Evolutionary conservation across 2,797 vertebrate genomes (phyloP).

Genomic region (Fistularia tabacaria): DNA sequence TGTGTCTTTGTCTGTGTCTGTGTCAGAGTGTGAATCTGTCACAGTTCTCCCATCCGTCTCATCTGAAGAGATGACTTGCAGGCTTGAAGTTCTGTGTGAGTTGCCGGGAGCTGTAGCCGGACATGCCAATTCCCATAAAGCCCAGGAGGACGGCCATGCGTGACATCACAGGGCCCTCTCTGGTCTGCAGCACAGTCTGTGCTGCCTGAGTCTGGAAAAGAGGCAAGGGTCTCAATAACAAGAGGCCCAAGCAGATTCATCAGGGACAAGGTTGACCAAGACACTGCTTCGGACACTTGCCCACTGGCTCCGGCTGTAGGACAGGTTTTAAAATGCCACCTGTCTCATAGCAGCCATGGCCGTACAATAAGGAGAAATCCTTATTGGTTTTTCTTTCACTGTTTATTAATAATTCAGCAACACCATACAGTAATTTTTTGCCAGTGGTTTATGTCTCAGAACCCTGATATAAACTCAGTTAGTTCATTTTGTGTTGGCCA

Average conservation of each 20-base stretch:
- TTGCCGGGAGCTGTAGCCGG: slow-evolving; percentile 74
- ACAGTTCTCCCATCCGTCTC: slow-evolving; percentile 23
- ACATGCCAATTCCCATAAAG: slow-evolving; percentile 72
- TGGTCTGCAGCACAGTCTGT: slow-evolving; percentile 57
- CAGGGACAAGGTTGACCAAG: slow-evolving; percentile 1
- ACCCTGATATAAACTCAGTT: slow-evolving; percentile 1
- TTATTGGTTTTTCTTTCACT: slow-evolving; percentile 19
- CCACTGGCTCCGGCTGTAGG: slow-evolving; percentile 6
- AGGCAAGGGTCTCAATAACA: slow-evolving; percentile 3
- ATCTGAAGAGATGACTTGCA: slow-evolving; percentile 63
- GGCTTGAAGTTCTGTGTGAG: slow-evolving; percentile 74
- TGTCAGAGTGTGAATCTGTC: too few relatives aligned
- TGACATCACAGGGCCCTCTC: slow-evolving; percentile 43
- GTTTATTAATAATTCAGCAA: background rate
- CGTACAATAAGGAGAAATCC: slow-evolving; percentile 38
- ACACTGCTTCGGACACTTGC: background rate
- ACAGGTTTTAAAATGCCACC: slow-evolving; percentile 30
- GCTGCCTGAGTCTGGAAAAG: slow-evolving; percentile 75
- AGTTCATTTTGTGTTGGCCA: slow-evolving; percentile 2
- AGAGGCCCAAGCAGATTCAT: background rate
- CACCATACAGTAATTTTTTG: slow-evolving; percentile 15
- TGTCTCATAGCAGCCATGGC: slow-evolving; percentile 32
- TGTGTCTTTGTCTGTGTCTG: too few relatives aligned
- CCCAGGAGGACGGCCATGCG: slow-evolving; percentile 70
- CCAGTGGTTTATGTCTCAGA: slow-evolving; percentile 20